These are phyloP conservation scores for Phrynosoma platyrhinos DNA, from an alignment of 2,113 vertebrate species.

Conservation along the genomic window DNA sequence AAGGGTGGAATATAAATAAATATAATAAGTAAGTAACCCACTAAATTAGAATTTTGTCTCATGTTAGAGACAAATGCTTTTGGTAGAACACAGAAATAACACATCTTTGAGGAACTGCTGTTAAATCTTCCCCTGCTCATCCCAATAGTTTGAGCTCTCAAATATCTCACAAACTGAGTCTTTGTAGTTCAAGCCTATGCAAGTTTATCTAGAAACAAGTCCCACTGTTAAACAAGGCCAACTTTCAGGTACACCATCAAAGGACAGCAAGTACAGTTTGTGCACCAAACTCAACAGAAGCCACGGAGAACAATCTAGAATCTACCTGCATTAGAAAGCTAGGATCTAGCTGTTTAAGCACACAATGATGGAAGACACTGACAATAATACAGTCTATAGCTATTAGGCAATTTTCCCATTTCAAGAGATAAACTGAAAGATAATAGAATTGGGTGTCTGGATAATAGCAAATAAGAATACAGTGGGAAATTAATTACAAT, in stretches of 20 bases:
- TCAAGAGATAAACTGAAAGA: constrained; percentile 42
- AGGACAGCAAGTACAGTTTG: background rate
- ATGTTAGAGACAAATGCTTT: background rate
- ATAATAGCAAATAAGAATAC: constrained; percentile 34
- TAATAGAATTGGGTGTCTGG: constrained; percentile 30
- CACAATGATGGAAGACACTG: background rate
- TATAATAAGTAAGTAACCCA: background rate
- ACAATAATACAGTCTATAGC: background rate
- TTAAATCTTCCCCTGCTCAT: background rate
- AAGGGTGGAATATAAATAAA: background rate
- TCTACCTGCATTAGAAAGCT: too few species aligned
- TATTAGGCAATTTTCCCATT: background rate
- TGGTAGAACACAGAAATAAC: background rate
- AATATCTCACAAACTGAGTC: background rate
- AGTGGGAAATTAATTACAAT: constrained; percentile 37
- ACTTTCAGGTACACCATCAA: background rate
- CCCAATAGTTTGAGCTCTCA: background rate
- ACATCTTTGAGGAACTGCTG: background rate
- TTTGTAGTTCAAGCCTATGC: background rate
- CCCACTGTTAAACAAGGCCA: background rate
- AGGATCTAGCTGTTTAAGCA: background rate
- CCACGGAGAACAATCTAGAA: background rate
- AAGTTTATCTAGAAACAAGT: background rate
- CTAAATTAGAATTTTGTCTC: background rate
- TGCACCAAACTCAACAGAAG: background rate